Evolutionary conservation across 1,140 invertebrate species (phyloP), one percentile per base, ranked within the genome.

Genomic region (Hylyphantes graminicola): DNA sequence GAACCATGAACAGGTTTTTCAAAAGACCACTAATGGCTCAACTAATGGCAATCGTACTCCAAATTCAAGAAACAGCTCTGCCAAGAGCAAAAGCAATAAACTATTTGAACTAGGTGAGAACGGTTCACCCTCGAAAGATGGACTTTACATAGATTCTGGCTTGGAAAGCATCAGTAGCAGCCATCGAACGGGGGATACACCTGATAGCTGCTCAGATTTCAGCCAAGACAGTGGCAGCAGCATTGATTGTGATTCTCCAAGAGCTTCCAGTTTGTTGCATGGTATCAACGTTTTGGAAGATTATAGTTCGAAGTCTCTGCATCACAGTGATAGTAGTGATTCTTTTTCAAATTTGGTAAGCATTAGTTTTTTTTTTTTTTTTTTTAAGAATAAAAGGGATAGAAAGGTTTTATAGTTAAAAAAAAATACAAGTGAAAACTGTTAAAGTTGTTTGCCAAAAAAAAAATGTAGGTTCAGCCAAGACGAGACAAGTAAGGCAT

Each of bases 141-240:
- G 75, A 12, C 6, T 12, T 65, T 78, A 57, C 57, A 53, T 83
- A 53, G 85, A 85, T 76, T 85, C 85, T 54, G 85, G 85, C n/a
- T 64, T 85, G 48, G 85, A 85, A 59, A 85, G 85, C 48, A 65
- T 85, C 15, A 77, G 77, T n/a, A 81, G 85, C 48, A 85, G 85
- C 70, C 85, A 85, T 19, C 75, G 72, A 76, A 70, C 73, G 21
- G 85, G 77, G 5, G 85, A 85, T 70, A 80, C 76, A 3, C 74
- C 85, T 12, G 85, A 85, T 21, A 85, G 85, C 17, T 61, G 74
- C 19, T 85, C 85, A 9, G 85, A 85, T 35, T 85, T 81, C 19
- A 85, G 85, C 57, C 77, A 80, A 21, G 85, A 85, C 61, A 81
- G 85, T 76, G 73, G 72, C 9, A 85, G 85, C 15, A 75, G 77